Base-by-base conservation (phyloP, 1,140 invertebrate genomes). In the Aphelenchoides besseyi region DNA sequence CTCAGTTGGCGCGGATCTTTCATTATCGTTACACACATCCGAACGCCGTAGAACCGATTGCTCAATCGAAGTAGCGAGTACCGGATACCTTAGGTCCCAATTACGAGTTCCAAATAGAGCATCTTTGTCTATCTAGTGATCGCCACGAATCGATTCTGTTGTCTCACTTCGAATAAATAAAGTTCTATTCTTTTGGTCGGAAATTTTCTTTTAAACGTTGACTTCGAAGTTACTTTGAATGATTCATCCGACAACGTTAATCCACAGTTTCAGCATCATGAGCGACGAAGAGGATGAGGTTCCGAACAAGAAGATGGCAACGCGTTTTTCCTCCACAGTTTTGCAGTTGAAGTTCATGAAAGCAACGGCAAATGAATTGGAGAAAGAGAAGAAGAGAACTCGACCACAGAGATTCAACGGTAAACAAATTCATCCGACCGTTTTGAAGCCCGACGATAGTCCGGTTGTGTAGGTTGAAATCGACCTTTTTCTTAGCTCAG, bases 1-100 rank as follows among this genome's bases (percentile, higher is more conserved):
- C 91, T 81, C 93, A 95, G 86, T 83, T 95, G 29, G 79, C 83
- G 54, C 88, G 92, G 84, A 92, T 89, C 53, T 80, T 81, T 48
- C 80, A 82, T 81, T 86, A 82, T 74, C 78, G 78, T 29, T 75
- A 78, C 32, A 73, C 5, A 18, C 63, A 78, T 26, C 28, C 73
- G 1, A 48, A 74, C 29, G 30, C 35, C n/a, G 29, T 54, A n/a
- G 18, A 30, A 28, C 29, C 3, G 16, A 18, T 3, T 18, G 29
- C 5, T 3, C 5, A 18, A n/a, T n/a, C n/a, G n/a, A n/a, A n/a
- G n/a, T n/a, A n/a, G n/a, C 2, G 23, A 2, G 2, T n/a, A 52
- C 23, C 23, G 1, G 23, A 52, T 8, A 52, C 16, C 23, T 52
- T 1, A 2, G 8, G 41, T 52, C 23, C 23, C 16, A 1, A 12